Percentiles rank a stretch among this genome's conserved stretches.
These are phyloP conservation scores for Trachelus iudaicus DNA, from an alignment of 2,888 invertebrate species.

Conservation along the genomic window DNA sequence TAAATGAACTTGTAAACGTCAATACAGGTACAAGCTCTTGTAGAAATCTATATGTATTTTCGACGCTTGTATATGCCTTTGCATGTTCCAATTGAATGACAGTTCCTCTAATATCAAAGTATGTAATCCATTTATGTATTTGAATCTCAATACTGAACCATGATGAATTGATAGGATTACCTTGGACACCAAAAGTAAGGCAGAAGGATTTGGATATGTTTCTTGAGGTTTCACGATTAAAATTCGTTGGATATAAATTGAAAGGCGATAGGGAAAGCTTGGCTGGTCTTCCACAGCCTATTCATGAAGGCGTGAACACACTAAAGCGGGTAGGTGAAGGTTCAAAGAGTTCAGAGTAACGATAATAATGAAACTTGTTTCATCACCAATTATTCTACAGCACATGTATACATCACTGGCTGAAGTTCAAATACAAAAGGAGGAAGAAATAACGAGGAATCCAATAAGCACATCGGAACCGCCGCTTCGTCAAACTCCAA, in stretches of 20 bases:
- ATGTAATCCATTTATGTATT: neutral
- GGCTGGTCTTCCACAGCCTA: slow-evolving; percentile 95
- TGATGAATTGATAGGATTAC: slow-evolving; percentile 72
- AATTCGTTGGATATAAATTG: slow-evolving; percentile 96
- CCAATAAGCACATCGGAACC: slow-evolving; percentile 88
- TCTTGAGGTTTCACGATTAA: slow-evolving; percentile 88
- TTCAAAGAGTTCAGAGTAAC: slow-evolving; percentile 2
- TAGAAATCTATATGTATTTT: neutral
- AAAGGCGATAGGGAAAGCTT: slow-evolving; percentile 88
- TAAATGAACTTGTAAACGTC: neutral
- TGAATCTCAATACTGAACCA: neutral
- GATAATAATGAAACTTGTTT: neutral
- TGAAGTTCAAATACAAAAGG: slow-evolving; percentile 90
- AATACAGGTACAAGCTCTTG: neutral
- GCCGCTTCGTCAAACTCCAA: slow-evolving; percentile 82
- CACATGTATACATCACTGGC: slow-evolving; percentile 95
- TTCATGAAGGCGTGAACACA: slow-evolving; percentile 94
- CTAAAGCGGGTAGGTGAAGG: slow-evolving; percentile 73
- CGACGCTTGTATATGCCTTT: neutral
- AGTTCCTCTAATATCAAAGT: neutral
- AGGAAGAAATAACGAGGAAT: slow-evolving; percentile 90
- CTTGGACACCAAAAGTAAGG: slow-evolving; percentile 96
- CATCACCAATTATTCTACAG: slow-evolving; percentile 62
- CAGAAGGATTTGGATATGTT: slow-evolving; percentile 94
- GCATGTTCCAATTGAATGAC: neutral